Evolutionary conservation across 2,888 invertebrate genomes (phyloP).

Genomic region (Theodoxus fluviatilis): DNA sequence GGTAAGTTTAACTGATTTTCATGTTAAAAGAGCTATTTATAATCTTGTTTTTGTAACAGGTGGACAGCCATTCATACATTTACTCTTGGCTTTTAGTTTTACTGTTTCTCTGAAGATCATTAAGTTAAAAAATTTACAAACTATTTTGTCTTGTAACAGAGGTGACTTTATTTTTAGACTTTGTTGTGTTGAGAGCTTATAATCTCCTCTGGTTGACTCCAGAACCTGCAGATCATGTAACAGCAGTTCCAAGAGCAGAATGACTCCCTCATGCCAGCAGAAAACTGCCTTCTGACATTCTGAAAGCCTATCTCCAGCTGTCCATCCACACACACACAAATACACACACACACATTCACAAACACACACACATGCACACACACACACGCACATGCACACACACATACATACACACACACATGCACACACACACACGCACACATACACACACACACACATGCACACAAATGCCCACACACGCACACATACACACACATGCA

Average conservation of each 20-base stretch:
- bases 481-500: constrained; percentile 3
- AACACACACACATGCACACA: neutral
- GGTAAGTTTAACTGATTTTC: too few relatives aligned
- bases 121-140: neutral
- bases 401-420: constrained; percentile 1
- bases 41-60: too few relatives aligned
- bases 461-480: neutral
- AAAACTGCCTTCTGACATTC: neutral
- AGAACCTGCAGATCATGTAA: neutral
- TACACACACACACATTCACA: too few relatives aligned
- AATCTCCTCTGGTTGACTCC: too few relatives aligned
- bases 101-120: too few relatives aligned
- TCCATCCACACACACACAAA: too few relatives aligned
- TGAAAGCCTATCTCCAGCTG: too few relatives aligned
- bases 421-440: neutral
- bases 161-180: neutral
- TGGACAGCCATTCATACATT: too few relatives aligned
- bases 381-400: neutral
- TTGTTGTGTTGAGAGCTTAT: neutral
- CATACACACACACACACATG: neutral
- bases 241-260: neutral
- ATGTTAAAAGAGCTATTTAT: too few relatives aligned
- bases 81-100: too few relatives aligned
- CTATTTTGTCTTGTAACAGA: neutral
- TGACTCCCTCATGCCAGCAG: neutral